phyloP scores from a whole-genome alignment of 2,113 vertebrate species.

The Antechinus stuartii region DNA sequence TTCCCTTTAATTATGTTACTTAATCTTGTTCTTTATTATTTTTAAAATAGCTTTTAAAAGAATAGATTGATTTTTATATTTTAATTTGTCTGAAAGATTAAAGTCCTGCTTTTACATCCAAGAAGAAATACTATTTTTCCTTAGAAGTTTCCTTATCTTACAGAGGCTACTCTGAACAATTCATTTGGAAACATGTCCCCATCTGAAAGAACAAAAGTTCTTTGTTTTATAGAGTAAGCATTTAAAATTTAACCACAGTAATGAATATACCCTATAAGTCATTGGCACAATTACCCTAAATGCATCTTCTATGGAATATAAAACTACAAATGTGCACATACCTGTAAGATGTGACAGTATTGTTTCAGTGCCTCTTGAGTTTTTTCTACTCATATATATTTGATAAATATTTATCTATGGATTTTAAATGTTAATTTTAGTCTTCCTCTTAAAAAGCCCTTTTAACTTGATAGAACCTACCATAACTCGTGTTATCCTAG shows the following conservation, averaged over 20 bases:
- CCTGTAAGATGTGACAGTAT: background rate
- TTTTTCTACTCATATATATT: background rate
- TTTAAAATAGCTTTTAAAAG: background rate
- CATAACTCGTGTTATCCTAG: background rate
- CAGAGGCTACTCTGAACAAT: constrained; percentile 26
- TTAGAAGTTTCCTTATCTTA: constrained; percentile 12
- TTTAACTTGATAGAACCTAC: background rate
- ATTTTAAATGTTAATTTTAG: constrained; percentile 28
- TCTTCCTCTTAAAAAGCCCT: background rate
- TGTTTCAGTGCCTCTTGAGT: background rate
- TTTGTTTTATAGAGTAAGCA: constrained; percentile 45
- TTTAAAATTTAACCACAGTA: constrained; percentile 25
- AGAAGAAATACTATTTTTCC: constrained; percentile 26
- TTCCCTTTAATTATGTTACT: background rate
- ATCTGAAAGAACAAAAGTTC: background rate
- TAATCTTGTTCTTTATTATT: constrained; percentile 7
- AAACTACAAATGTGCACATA: background rate
- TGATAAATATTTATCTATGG: background rate
- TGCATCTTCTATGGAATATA: background rate
- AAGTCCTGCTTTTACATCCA: constrained; percentile 27
- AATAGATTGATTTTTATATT: background rate
- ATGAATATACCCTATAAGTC: constrained; percentile 22
- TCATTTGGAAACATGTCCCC: constrained; percentile 17
- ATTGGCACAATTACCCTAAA: background rate
- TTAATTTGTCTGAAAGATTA: background rate